These are phyloP conservation scores for Lithophane semibrunnea DNA, from an alignment of 2,888 invertebrate genomes.

Conservation along the genomic window DNA sequence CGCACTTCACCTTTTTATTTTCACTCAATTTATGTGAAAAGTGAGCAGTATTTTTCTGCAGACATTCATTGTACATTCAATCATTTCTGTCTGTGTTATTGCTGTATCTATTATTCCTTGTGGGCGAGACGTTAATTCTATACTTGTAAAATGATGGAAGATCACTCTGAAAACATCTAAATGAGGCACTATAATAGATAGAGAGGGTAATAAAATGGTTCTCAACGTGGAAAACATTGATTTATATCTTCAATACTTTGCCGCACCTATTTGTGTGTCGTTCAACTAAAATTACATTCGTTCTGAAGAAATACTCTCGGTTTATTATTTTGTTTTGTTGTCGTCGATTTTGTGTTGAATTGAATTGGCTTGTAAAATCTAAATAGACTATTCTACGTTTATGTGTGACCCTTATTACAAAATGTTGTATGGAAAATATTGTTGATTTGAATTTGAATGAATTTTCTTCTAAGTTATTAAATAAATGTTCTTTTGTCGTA, in stretches of 20 bases:
- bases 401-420: conserved; percentile 15
- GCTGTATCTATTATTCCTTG: conserved; percentile 51
- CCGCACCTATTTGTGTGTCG: conserved; percentile 35
- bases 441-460: background rate
- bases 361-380: conserved; percentile 46
- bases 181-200: conserved; percentile 47
- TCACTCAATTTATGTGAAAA: conserved; percentile 37
- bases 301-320: conserved; percentile 22
- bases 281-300: conserved; percentile 45
- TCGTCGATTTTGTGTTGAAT: conserved; percentile 35
- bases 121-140: conserved; percentile 28
- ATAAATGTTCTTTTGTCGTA: background rate
- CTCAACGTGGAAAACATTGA: conserved; percentile 46
- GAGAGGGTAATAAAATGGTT: conserved; percentile 50
- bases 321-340: conserved; percentile 52
- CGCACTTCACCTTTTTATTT: conserved; percentile 32
- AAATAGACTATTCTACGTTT: conserved; percentile 41
- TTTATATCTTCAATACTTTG: conserved; percentile 49
- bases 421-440: background rate
- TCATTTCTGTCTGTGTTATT: conserved; percentile 57
- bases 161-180: conserved; percentile 43
- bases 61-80: conserved; percentile 53
- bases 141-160: conserved; percentile 43
- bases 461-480: background rate
- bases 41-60: conserved; percentile 55